Evolutionary conservation across 2,797 vertebrate genomes (phyloP).

Genomic region (Darevskia nairensis): DNA sequence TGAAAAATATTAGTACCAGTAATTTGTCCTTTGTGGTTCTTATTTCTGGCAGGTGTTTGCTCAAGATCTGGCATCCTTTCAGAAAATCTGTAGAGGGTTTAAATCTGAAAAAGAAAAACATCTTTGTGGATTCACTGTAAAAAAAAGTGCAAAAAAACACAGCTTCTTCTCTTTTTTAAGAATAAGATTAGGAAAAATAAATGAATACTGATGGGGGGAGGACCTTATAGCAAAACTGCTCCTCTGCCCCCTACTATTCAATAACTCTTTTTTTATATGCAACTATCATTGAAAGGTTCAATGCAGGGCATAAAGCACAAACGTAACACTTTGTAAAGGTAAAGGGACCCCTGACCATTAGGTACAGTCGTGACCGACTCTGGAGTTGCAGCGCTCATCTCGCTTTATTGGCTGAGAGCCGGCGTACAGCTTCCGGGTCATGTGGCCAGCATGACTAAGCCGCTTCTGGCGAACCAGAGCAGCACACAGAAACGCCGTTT

Average conservation of each 20-base stretch:
- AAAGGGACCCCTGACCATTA: no score
- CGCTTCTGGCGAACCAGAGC: no score
- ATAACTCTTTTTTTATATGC: slow-evolving; percentile 2
- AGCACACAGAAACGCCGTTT: no score
- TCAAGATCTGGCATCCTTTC: slow-evolving; percentile 86
- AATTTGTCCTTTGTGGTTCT: slow-evolving; percentile 76
- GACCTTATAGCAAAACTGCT: background rate
- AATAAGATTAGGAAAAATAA: background rate
- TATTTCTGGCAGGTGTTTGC: slow-evolving; percentile 88
- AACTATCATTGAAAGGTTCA: background rate
- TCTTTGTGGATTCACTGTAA: slow-evolving; percentile 27
- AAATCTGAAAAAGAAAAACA: slow-evolving; percentile 79
- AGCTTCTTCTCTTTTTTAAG: background rate
- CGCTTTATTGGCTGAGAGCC: no score
- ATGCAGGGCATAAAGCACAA: slow-evolving; percentile 27
- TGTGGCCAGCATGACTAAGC: no score
- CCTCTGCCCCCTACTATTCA: background rate
- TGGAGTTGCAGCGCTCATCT: no score
- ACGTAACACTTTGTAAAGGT: no score
- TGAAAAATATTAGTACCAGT: slow-evolving; percentile 71
- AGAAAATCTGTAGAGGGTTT: slow-evolving; percentile 89
- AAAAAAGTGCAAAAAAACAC: background rate
- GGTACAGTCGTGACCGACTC: no score
- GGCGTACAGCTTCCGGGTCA: no score
- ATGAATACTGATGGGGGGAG: background rate